phyloP scores from a whole-genome alignment of 2,113 vertebrate genomes.

The Salvelinus alpinus region DNA sequence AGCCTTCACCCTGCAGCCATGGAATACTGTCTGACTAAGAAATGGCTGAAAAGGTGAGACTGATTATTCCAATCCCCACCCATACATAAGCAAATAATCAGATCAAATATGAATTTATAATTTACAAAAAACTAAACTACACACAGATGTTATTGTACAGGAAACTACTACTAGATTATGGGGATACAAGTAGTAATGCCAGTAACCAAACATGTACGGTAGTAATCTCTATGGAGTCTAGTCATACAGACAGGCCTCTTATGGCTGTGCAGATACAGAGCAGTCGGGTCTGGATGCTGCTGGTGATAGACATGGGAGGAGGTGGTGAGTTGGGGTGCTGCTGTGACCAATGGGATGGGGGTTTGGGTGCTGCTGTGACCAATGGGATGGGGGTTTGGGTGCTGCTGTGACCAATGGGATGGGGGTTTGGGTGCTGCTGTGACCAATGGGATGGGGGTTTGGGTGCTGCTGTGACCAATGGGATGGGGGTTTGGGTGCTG shows the following conservation, averaged over 20 bases:
- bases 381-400: neutral
- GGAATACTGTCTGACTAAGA: neutral
- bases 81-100: neutral
- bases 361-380: neutral
- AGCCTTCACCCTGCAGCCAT: neutral
- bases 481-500: too few relatives aligned
- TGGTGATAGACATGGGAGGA: slow-evolving; percentile 4
- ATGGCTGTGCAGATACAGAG: neutral
- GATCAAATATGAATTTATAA: neutral
- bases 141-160: neutral
- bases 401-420: neutral
- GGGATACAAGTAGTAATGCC: neutral
- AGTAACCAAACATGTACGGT: slow-evolving; percentile 5
- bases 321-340: neutral
- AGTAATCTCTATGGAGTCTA: neutral
- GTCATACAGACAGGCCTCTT: neutral
- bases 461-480: neutral
- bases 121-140: neutral
- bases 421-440: neutral
- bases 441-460: neutral
- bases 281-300: neutral
- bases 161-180: neutral
- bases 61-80: neutral
- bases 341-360: neutral
- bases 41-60: neutral